Conservation (phyloP, 1,140 invertebrate species). For the Brachionus rotundiformis region DNA sequence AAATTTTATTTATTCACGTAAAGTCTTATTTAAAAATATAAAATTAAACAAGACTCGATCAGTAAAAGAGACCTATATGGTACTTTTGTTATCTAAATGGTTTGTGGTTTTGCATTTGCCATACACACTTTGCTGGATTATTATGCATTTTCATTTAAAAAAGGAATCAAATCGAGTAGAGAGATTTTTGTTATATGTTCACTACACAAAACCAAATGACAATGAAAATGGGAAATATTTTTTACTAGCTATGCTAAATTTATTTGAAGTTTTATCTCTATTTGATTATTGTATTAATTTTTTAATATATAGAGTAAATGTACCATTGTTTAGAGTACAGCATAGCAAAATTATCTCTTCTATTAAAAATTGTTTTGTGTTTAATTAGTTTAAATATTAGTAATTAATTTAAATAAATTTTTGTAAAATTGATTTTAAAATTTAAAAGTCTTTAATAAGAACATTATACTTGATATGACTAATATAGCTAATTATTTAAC, state of each 20-base stretch:
- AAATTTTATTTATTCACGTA: neutral
- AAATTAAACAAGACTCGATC: neutral
- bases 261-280: neutral
- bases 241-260: neutral
- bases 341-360: too few species aligned
- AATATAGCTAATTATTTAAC: too few species aligned
- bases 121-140: neutral
- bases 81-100: neutral
- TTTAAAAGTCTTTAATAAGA: too few species aligned
- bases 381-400: too few species aligned
- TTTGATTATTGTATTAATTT: constrained; percentile 4
- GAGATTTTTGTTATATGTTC: neutral
- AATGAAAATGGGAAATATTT: constrained; percentile 19
- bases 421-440: too few species aligned
- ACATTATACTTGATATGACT: too few species aligned
- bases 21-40: neutral
- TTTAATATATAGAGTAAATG: neutral
- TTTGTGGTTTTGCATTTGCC: neutral
- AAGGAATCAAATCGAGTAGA: neutral
- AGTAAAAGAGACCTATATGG: neutral
- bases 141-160: neutral
- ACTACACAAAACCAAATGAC: neutral
- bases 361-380: too few species aligned
- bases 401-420: too few species aligned
- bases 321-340: neutral